Conservation (phyloP, 2,888 invertebrate species). For the Perdita meconis region DNA sequence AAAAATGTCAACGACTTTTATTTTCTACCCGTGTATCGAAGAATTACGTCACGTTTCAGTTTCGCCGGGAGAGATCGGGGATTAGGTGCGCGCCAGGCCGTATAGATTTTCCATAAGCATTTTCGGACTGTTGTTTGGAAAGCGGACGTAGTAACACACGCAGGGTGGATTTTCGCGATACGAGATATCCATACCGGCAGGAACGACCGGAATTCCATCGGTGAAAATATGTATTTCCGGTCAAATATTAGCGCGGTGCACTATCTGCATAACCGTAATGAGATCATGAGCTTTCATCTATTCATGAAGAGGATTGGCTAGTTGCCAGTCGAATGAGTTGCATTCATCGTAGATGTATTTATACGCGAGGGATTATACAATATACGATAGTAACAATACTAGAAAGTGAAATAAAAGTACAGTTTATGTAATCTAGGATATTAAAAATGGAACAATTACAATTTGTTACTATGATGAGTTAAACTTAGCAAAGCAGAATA, state of each 20-base stretch:
- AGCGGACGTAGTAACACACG: constrained; percentile 9
- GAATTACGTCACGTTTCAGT: constrained; percentile 15
- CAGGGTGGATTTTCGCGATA: constrained; percentile 27
- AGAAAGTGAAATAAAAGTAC: neutral
- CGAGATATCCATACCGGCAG: constrained; percentile 2
- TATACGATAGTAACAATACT: neutral
- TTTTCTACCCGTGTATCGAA: neutral
- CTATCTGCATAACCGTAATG: constrained; percentile 21
- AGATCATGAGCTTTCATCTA: constrained; percentile 46
- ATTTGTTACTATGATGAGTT: too few relatives aligned
- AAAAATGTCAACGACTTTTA: too few relatives aligned
- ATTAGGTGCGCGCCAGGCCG: constrained; percentile 23
- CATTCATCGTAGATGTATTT: constrained; percentile 29
- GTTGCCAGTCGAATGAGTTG: constrained; percentile 16
- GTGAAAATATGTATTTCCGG: constrained; percentile 30
- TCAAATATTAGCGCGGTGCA: constrained; percentile 43
- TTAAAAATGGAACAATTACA: too few relatives aligned
- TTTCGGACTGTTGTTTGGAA: constrained; percentile 51
- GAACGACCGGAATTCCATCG: constrained; percentile 17
- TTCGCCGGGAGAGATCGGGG: neutral
- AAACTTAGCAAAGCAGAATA: too few relatives aligned
- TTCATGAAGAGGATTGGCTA: constrained; percentile 31
- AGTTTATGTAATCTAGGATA: too few relatives aligned
- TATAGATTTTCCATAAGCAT: constrained; percentile 55
- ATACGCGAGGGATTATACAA: neutral